These are phyloP conservation scores for Pseudolycoriella hygida DNA, from an alignment of 2,888 invertebrate genomes.

Conservation along the genomic window DNA sequence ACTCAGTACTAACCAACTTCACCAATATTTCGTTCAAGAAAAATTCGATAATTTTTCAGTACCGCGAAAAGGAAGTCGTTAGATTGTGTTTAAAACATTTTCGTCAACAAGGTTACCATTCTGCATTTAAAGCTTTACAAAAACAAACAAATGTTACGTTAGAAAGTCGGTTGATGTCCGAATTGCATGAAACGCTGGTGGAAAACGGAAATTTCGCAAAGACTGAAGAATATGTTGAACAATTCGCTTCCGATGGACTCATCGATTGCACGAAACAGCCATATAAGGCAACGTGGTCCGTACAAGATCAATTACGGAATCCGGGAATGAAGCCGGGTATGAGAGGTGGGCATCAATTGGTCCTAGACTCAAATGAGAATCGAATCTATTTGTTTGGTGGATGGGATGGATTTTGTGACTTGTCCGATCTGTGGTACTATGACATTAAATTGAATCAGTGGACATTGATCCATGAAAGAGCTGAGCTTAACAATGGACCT, in stretches of 20 bases:
- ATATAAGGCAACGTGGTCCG: constrained; percentile 52
- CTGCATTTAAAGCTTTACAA: constrained; percentile 59
- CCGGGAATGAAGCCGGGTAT: too few relatives aligned
- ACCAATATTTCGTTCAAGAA: constrained; percentile 8
- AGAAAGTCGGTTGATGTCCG: constrained; percentile 56
- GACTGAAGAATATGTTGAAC: constrained; percentile 51
- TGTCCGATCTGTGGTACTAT: too few relatives aligned
- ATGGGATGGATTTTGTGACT: too few relatives aligned
- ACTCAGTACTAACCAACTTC: too few relatives aligned
- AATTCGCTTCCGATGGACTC: constrained; percentile 36
- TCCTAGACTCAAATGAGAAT: too few relatives aligned
- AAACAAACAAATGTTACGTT: constrained; percentile 56
- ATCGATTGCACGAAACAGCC: constrained; percentile 56
- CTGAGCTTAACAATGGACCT: constrained; percentile 47
- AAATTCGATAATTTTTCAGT: constrained; percentile 38
- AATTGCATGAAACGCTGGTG: constrained; percentile 54
- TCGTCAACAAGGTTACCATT: constrained; percentile 59
- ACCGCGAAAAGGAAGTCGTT: constrained; percentile 67
- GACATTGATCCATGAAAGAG: constrained; percentile 48
- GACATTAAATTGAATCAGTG: constrained; percentile 47
- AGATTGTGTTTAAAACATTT: constrained; percentile 72
- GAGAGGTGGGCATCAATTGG: too few relatives aligned
- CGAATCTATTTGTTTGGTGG: too few relatives aligned
- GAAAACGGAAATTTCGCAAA: constrained; percentile 53
- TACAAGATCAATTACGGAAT: too few relatives aligned